Percentiles rank a stretch among this genome's conserved stretches.
Evolutionary conservation across 2,797 vertebrate genomes (phyloP).

Genomic region (Peromyscus melanophrys): DNA sequence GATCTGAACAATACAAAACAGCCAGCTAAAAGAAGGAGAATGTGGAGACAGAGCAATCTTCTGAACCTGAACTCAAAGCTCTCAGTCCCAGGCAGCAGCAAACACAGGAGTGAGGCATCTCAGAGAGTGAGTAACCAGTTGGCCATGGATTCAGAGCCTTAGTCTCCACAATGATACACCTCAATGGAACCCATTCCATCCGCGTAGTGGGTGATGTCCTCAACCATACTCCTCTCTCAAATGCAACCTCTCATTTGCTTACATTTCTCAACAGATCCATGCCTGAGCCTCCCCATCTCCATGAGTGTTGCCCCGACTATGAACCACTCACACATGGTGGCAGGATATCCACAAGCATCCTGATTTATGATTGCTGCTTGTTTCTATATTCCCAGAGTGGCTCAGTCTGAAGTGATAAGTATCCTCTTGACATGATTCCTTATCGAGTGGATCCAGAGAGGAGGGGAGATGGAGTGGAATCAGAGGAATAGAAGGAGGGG

Average conservation of each 20-base stretch:
- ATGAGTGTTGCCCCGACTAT: too few relatives aligned
- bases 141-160: background rate
- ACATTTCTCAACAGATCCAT: background rate
- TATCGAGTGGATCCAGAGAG: background rate
- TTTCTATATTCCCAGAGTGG: background rate
- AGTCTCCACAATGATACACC: background rate
- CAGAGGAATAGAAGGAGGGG: too few relatives aligned
- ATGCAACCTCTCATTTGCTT: background rate
- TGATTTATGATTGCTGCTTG: background rate
- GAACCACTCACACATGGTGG: background rate
- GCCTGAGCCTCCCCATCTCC: background rate
- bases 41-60: background rate
- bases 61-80: background rate
- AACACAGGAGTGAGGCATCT: background rate
- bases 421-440: background rate
- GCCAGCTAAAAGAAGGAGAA: background rate
- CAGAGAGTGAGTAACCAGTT: too few relatives aligned
- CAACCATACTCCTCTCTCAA: background rate
- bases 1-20: background rate
- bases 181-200: too few relatives aligned
- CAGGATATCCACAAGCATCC: too few relatives aligned
- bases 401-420: background rate
- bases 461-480: background rate
- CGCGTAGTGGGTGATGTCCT: background rate
- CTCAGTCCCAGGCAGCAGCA: background rate